These are phyloP conservation scores for Protodeltote pygarga DNA, from an alignment of 2,888 invertebrate species.

Conservation along the genomic window DNA sequence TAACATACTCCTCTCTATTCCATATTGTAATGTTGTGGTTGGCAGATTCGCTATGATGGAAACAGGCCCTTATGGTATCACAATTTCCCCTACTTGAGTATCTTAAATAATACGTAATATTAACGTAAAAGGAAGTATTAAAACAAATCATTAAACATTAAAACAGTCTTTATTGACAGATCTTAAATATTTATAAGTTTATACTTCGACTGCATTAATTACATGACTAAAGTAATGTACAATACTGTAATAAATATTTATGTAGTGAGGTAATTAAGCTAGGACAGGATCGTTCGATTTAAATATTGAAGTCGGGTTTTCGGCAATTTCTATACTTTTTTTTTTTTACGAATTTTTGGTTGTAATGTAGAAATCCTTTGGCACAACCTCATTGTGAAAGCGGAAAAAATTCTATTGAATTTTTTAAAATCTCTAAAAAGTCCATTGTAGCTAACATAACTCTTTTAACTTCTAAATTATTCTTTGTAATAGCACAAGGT, in stretches of 20 bases:
- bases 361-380: slow-evolving; percentile 17
- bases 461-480: slow-evolving; percentile 19
- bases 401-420: too few relatives aligned
- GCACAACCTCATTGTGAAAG: slow-evolving; percentile 41
- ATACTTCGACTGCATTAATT: slow-evolving; percentile 52
- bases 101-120: not conserved
- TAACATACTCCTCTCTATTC: too few relatives aligned
- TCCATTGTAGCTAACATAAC: slow-evolving; percentile 32
- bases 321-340: slow-evolving; percentile 16
- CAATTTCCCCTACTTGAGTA: too few relatives aligned
- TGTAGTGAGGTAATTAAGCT: slow-evolving; percentile 52
- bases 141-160: slow-evolving; percentile 53
- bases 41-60: too few relatives aligned
- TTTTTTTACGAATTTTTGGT: slow-evolving; percentile 25
- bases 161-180: slow-evolving; percentile 81
- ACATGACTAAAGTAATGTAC: slow-evolving; percentile 60
- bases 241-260: slow-evolving; percentile 72
- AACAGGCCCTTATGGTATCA: too few relatives aligned
- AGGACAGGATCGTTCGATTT: slow-evolving; percentile 35
- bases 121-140: slow-evolving; percentile 18
- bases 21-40: too few relatives aligned
- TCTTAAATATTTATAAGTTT: slow-evolving; percentile 62
- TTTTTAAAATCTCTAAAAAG: too few relatives aligned
- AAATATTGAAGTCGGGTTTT: slow-evolving; percentile 29
- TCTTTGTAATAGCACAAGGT: slow-evolving; percentile 22